Conservation (phyloP, 2,797 vertebrate genomes). For the Taeniopygia guttata region DNA sequence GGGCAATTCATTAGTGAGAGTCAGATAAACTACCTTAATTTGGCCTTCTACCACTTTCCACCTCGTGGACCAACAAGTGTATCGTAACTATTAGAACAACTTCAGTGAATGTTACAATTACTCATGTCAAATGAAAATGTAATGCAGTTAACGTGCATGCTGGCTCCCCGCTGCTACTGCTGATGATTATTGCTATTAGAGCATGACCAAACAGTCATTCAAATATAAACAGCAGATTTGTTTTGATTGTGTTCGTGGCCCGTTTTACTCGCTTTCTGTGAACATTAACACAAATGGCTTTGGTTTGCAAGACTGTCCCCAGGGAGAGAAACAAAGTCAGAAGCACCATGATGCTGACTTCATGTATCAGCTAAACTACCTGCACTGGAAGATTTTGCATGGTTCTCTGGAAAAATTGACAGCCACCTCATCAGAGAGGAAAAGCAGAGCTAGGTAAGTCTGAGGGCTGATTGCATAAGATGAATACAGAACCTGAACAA, state of each 20-base stretch:
- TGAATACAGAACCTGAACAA: neutral
- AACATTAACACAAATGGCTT: slow-evolving; percentile 62
- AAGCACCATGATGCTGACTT: neutral
- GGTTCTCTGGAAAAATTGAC: neutral
- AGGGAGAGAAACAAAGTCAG: slow-evolving; percentile 15
- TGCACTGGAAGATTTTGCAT: neutral
- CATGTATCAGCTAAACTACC: neutral
- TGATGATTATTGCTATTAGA: slow-evolving; percentile 72
- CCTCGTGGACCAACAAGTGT: slow-evolving; percentile 44
- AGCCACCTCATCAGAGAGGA: neutral
- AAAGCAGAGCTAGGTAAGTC: neutral
- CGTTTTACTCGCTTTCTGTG: neutral
- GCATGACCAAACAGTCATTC: slow-evolving; percentile 72
- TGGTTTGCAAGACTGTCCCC: slow-evolving; percentile 42
- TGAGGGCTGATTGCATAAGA: rapidly evolving
- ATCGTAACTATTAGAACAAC: slow-evolving; percentile 55
- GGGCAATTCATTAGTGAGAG: slow-evolving; percentile 1
- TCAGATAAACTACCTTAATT: slow-evolving; percentile 36
- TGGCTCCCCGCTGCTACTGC: slow-evolving; percentile 55
- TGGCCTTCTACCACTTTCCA: slow-evolving; percentile 39
- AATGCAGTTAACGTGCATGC: slow-evolving; percentile 56
- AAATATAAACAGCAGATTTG: slow-evolving; percentile 69
- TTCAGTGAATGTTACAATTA: slow-evolving; percentile 57
- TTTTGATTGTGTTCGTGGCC: slow-evolving; percentile 58
- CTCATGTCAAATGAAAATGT: slow-evolving; percentile 69